Base-by-base conservation (phyloP, 2,888 invertebrate genomes). In the Caenorhabditis sp. region DNA sequence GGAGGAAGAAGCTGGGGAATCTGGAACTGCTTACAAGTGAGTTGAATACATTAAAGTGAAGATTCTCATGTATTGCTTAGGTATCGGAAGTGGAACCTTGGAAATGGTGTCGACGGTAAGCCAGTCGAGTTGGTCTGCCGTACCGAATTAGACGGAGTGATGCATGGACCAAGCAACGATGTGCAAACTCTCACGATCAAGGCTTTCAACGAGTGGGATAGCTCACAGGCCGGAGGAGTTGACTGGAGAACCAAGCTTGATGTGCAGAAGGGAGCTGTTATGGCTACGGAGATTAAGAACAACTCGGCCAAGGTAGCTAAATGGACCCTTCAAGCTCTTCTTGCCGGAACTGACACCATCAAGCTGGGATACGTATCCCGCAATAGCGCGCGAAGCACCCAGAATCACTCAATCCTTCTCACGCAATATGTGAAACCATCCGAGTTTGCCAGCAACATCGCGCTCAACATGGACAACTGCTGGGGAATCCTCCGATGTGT, bases 281-380 rank as follows among this genome's bases (percentile, higher is more conserved):
- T 99, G 65, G 99, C 99, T 20, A 98, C 98, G 90, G 99, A 99
- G 93, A 93, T 99, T 85, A 95, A 98, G 88, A 99, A 99, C 93
- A 99, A 99, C 93, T 96, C 97, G n/a, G 98, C 97, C 94, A 99
- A 99, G 93, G 94, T 99, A 81, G 98, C 98, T 83, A 99, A 98
- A 92, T 99, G 99, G 98, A 98, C 98, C 0, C 96, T 97, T 8
- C 74, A 88, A 80, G 96, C 97, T 6, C 93, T 97, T 9, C 94
- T 98, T 20, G 97, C 98, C 71, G 97, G 98, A 37, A 97, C 97
- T 5, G 97, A 98, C 93, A 96, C 97, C 93, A 95, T 99, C 88
- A 99, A 99, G 93, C 96, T 99, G 93, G 99, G 98, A 90, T 99
- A 98, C 93, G 99, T 99, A n/a, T 98, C 98, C 1, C 95, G 99